These are phyloP conservation scores for Bradypodion pumilum DNA, from an alignment of 2,797 vertebrate genomes.

Conservation along the genomic window DNA sequence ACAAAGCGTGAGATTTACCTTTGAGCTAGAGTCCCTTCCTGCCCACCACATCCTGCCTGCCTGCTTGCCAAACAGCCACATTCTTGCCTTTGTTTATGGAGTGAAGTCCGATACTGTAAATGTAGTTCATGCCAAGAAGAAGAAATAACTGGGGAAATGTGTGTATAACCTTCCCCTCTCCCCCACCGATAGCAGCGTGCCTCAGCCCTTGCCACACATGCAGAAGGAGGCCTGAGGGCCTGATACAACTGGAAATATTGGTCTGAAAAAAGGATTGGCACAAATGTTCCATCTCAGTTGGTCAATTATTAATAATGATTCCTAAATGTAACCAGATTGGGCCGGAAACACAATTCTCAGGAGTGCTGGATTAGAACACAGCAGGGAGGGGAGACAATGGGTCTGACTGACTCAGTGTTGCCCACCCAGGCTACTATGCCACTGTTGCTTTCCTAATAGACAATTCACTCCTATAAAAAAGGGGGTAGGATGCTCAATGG, in stretches of 20 bases:
- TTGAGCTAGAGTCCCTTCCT: not conserved
- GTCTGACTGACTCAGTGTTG: not conserved
- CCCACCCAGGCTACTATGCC: not conserved
- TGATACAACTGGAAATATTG: constrained; percentile 5
- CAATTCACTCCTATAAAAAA: not conserved
- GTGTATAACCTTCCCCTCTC: not conserved
- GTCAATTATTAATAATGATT: constrained; percentile 31
- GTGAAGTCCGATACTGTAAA: not conserved
- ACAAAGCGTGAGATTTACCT: not conserved
- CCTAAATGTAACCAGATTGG: constrained; percentile 4
- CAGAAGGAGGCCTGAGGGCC: constrained; percentile 10
- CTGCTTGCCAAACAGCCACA: not conserved
- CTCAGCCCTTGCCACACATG: not conserved
- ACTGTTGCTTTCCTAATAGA: not conserved
- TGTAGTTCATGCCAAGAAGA: not conserved
- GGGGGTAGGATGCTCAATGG: not conserved
- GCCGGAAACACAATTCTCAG: constrained; percentile 5
- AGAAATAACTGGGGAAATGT: constrained; percentile 5
- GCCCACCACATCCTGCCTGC: not conserved
- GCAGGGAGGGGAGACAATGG: not conserved
- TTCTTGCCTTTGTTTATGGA: not conserved
- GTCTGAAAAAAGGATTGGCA: constrained; percentile 2
- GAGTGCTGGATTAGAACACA: constrained; percentile 1
- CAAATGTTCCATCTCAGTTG: constrained; percentile 12
- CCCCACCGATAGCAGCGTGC: too few species aligned